Evolutionary conservation across 2,113 vertebrate species (phyloP), one percentile per base, ranked within the genome.

Genomic region (Ceyx melanurus): DNA sequence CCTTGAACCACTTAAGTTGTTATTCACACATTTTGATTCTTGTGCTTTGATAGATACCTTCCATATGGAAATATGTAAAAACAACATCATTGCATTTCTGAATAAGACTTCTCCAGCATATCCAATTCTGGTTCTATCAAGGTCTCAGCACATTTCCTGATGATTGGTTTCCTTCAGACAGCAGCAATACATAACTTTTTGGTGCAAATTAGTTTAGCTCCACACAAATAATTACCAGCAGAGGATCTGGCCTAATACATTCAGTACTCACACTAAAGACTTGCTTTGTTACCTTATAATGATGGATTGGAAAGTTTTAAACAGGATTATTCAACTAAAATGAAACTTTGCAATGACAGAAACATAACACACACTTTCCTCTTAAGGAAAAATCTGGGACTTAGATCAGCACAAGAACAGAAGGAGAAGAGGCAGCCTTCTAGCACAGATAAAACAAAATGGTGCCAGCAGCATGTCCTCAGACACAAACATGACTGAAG

Each of bases 351-450:
- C 79, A 73, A n/a, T 29, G 90, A 91, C 82, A 83, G 85, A 95
- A 91, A 80, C 89, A 89, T 76, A 95, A 86, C 42, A 61, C 2
- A 8, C n/a, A 3, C 85, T 88, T 89, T 62, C 91, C 88, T 50
- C 46, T 82, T 92, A 95, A 80, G 86, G 92, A 57, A 88, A 75
- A 88, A 95, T 86, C 93, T 94, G 88, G 53, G 86, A 88, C 80
- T 95, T 82, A 58, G 76, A 88, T 83, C 86, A 95, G 91, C 89
- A 86, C 1, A 26, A 46, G 93, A 96, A 93, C 94, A 96, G 92
- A 96, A 95, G 94, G 92, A 96, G 93, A 93, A 96, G 93, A 96
- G 95, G 96, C 96, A 93, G 86, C 11, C 72, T 94, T 78, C 72
- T 68, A 93, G 79, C 91, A 88, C 51, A 95, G 90, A 62, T 80